phyloP scores from a whole-genome alignment of 2,888 invertebrate species.

The Psylliodes chrysocephalus region DNA sequence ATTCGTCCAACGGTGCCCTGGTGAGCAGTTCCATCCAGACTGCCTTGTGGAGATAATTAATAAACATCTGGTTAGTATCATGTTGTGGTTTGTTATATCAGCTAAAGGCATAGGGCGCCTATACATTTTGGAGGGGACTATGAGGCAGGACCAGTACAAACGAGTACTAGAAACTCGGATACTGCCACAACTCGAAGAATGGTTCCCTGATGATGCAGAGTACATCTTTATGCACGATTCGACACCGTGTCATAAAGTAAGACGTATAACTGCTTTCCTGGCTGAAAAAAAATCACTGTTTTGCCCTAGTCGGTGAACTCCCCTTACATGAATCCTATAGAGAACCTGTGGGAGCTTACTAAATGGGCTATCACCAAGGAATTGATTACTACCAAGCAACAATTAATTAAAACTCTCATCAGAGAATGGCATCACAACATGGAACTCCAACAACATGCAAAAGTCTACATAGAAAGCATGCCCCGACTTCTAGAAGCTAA shows the following conservation, averaged over 20 bases:
- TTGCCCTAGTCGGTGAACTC: neutral
- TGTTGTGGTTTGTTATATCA: slow-evolving; percentile 42
- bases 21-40: slow-evolving; percentile 2
- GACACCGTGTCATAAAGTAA: slow-evolving; percentile 27
- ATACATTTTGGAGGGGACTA: slow-evolving; percentile 40
- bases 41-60: slow-evolving; percentile 21
- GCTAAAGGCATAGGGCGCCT: slow-evolving; percentile 40
- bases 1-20: slow-evolving; percentile 3
- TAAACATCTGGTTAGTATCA: slow-evolving; percentile 38
- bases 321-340: neutral
- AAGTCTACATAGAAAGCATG: neutral
- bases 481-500: neutral
- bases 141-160: slow-evolving; percentile 43
- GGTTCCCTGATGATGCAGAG: slow-evolving; percentile 12
- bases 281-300: slow-evolving; percentile 3
- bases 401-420: slow-evolving; percentile 4
- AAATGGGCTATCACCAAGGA: neutral
- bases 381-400: neutral
- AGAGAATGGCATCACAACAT: slow-evolving; percentile 9
- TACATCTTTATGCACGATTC: slow-evolving; percentile 24
- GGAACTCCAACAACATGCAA: neutral
- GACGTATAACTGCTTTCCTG: slow-evolving; percentile 6
- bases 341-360: neutral
- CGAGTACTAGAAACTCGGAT: slow-evolving; percentile 35
- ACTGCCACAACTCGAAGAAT: slow-evolving; percentile 20